Conservation (phyloP, 2,797 vertebrate genomes). For the Falco concolor region DNA sequence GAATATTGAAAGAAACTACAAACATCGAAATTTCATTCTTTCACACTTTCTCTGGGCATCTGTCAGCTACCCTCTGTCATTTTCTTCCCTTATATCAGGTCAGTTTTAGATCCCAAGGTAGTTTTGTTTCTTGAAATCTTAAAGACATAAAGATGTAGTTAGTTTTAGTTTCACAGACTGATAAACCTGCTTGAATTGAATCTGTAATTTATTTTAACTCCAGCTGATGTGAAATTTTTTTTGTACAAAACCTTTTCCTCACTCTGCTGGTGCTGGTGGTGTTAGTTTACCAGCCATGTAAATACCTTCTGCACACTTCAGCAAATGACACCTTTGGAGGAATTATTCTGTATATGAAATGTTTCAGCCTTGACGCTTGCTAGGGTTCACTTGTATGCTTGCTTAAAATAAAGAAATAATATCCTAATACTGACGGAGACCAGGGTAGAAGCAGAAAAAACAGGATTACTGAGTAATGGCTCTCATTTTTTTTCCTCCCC, state of each 20-base stretch:
- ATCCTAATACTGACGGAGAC: neutral
- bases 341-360: neutral
- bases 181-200: neutral
- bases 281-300: neutral
- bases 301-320: neutral
- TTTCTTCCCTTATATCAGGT: neutral
- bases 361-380: neutral
- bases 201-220: neutral
- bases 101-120: neutral
- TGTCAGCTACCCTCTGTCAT: neutral
- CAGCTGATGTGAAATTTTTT: neutral
- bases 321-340: neutral
- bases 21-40: neutral
- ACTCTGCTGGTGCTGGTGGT: neutral
- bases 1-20: neutral
- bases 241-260: neutral
- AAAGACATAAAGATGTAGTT: neutral
- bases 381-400: neutral
- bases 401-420: neutral
- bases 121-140: neutral
- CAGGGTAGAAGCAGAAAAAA: neutral
- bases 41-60: neutral
- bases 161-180: neutral
- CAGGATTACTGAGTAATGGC: neutral
- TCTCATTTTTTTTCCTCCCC: neutral